Conservation (phyloP, 2,888 invertebrate species). For the Creontiades dilutus region DNA sequence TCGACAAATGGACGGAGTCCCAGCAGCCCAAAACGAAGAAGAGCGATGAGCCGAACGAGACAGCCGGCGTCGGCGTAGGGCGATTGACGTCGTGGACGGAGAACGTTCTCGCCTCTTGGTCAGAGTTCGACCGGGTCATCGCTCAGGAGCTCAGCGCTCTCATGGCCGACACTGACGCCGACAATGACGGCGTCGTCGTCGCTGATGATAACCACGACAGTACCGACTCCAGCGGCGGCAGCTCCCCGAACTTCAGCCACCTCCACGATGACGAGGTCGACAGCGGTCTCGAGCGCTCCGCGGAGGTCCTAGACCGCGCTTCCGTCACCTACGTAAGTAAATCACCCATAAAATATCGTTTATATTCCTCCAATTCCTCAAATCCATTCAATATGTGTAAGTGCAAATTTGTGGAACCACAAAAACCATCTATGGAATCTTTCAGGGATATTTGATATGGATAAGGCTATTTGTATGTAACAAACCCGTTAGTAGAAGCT, state of each 20-base stretch:
- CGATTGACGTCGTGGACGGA: conserved; percentile 76
- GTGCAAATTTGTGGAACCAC: no score
- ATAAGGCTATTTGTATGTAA: no score
- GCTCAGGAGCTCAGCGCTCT: conserved; percentile 74
- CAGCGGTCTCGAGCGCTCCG: conserved; percentile 72
- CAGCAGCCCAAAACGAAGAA: conserved; percentile 65
- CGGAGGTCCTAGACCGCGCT: conserved; percentile 75
- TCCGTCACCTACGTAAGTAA: conserved; percentile 54
- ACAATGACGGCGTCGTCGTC: conserved; percentile 20
- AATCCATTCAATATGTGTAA: no score
- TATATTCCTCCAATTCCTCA: no score
- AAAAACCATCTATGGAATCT: no score
- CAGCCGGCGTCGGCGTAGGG: conserved; percentile 57
- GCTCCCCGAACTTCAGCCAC: conserved; percentile 62
- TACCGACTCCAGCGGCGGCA: conserved; percentile 53
- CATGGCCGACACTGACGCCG: conserved; percentile 21
- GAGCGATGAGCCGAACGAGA: conserved; percentile 59
- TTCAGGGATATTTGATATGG: no score
- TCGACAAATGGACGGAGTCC: conserved; percentile 77
- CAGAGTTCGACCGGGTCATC: conserved; percentile 77
- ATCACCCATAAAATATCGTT: no score
- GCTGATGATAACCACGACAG: not conserved
- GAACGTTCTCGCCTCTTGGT: conserved; percentile 75
- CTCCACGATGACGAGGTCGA: conserved; percentile 72
- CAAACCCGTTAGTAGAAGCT: no score